Percentiles rank a stretch among this genome's conserved stretches.
phyloP scores from a whole-genome alignment of 2,113 vertebrate species.

The Proteles cristata region DNA sequence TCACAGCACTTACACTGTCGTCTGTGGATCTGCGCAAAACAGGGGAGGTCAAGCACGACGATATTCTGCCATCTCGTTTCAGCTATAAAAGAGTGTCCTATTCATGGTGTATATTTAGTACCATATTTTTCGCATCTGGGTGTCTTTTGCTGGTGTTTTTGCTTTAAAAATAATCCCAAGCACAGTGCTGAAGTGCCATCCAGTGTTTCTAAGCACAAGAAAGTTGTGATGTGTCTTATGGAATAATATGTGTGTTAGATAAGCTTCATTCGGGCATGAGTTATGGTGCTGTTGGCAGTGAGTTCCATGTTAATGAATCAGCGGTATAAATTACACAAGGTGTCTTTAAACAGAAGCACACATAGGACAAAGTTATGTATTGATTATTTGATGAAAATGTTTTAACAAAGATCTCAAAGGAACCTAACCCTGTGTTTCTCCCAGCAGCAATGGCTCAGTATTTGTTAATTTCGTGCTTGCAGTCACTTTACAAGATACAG shows the following conservation, averaged over 20 bases:
- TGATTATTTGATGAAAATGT: background rate
- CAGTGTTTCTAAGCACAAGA: fast-evolving
- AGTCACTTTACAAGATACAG: background rate
- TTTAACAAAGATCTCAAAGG: background rate
- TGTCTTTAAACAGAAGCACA: background rate
- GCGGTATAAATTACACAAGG: too few relatives aligned
- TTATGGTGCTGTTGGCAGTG: fast-evolving
- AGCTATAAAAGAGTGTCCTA: background rate
- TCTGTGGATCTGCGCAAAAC: fast-evolving
- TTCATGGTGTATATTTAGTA: too few relatives aligned
- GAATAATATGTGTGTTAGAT: background rate
- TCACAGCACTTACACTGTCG: fast-evolving
- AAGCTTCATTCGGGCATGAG: background rate
- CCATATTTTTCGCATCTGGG: background rate
- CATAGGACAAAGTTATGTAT: too few relatives aligned
- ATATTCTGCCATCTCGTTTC: fast-evolving
- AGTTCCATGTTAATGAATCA: background rate
- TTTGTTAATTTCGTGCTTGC: background rate
- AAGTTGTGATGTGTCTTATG: background rate
- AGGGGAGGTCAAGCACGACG: background rate
- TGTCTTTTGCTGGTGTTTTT: too few relatives aligned
- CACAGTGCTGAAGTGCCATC: too few relatives aligned
- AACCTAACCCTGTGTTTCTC: background rate
- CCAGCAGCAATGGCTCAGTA: background rate
- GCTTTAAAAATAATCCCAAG: background rate